Conservation (phyloP, 2,888 invertebrate species). For the Enchytraeus crypticus region DNA sequence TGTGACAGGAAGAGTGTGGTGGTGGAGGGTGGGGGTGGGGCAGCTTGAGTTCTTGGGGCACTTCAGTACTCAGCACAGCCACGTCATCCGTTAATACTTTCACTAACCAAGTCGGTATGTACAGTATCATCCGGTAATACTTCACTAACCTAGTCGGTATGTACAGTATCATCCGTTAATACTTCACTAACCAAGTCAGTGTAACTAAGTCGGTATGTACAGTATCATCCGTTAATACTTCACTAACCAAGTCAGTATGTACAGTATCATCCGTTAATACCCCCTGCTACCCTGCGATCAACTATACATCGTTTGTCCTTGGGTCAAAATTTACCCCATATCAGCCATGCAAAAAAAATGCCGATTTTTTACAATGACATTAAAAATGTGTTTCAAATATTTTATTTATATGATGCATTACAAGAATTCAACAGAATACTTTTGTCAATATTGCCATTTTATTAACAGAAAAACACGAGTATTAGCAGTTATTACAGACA, state of each 20-base stretch:
- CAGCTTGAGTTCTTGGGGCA: slow-evolving; percentile 32
- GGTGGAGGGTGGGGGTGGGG: slow-evolving; percentile 12
- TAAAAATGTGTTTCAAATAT: too few species aligned
- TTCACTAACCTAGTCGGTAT: slow-evolving; percentile 65
- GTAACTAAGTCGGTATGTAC: slow-evolving; percentile 54
- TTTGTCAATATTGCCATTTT: too few species aligned
- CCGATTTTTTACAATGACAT: too few species aligned
- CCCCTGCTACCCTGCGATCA: background rate
- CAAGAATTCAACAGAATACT: too few species aligned
- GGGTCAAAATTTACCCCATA: too few species aligned
- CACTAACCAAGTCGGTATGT: slow-evolving; percentile 61
- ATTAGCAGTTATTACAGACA: too few species aligned
- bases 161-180: slow-evolving; percentile 60
- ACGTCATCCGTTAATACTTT: slow-evolving; percentile 67
- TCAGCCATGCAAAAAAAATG: too few species aligned
- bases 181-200: slow-evolving; percentile 70
- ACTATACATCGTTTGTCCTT: background rate
- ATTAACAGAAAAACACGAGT: too few species aligned
- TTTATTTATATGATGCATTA: too few species aligned
- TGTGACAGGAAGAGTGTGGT: too few species aligned
- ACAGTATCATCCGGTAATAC: slow-evolving; percentile 64
- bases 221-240: slow-evolving; percentile 65
- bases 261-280: background rate
- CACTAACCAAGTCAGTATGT: background rate
- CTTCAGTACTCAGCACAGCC: slow-evolving; percentile 61